Base-by-base conservation (phyloP, 2,888 invertebrate genomes). In the Andrena trimmerana region DNA sequence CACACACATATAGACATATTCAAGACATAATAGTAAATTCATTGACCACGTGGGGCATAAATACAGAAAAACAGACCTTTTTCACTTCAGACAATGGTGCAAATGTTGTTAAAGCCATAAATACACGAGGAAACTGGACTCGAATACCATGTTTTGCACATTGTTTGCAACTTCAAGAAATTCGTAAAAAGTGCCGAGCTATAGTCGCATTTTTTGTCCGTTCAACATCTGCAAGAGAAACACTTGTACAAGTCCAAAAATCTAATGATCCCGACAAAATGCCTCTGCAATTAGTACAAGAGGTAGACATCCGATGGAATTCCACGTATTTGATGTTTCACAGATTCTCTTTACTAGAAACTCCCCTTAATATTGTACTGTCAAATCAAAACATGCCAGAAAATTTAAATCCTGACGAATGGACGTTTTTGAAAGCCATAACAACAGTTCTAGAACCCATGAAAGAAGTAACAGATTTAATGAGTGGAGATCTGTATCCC, bases 121-220 rank as follows among this genome's bases (percentile, higher is more conserved):
- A 24, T 5, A 52, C 16, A 20, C 33, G 50, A 31, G 13, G 2
- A n/a, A 24, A 33, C 1, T 69, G 57, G 68, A 20, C 33, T 31
- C 16, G 36, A 1, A 57, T 69, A 69, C 68, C 68, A 4, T 69
- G 24, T 13, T 69, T 69, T 36, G 57, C 68, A 33, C 68, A 69
- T 54, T 54, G 31, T 13, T 5, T 69, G 1, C 36, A 69, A 33
- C 8, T 69, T 2, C 8, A 16, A 16, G 3, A 4, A 6, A 0
- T 68, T 10, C 33, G 16, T 16, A 57, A 54, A 24, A 16, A 68
- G 7, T 57, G 24, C 24, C 54, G 54, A 68, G 16, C 54, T 2
- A 68, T 54, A 57, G 36, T 68, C 0, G 6, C 1, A 0, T 27
- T n/a, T 10, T 57, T 36, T 24, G 24, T 8, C 36, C 20, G 6